Evolutionary conservation across 2,113 vertebrate species (phyloP).

Genomic region (Neomonachus schauinslandi): DNA sequence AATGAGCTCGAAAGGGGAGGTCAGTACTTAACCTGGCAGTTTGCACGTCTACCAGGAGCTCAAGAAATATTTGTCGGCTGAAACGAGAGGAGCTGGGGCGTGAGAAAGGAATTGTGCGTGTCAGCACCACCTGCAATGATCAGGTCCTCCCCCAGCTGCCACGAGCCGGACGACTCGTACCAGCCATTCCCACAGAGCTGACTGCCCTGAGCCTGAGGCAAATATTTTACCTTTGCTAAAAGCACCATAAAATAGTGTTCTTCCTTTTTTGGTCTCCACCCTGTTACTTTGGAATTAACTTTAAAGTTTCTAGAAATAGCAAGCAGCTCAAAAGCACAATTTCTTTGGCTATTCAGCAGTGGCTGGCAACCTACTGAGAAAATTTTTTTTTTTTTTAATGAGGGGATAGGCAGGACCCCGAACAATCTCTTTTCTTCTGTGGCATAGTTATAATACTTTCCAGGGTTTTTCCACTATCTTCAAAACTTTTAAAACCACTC

Average conservation of each 20-base stretch:
- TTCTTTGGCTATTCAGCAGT: conserved; percentile 80
- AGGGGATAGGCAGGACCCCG: conserved; percentile 82
- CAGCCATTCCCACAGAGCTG: not conserved
- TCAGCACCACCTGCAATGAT: fast-evolving
- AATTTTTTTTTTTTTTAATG: conserved; percentile 31
- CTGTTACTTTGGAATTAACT: conserved; percentile 65
- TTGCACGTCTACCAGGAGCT: not conserved
- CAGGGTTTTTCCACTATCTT: conserved; percentile 84
- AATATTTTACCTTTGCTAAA: conserved; percentile 52
- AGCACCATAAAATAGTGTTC: conserved; percentile 60
- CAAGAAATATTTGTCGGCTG: not conserved
- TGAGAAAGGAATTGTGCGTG: not conserved
- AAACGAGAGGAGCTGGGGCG: not conserved
- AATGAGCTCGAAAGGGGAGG: not conserved
- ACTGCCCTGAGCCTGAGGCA: not conserved
- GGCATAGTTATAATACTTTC: conserved; percentile 84
- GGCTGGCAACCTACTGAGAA: conserved; percentile 78
- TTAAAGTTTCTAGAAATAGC: conserved; percentile 81
- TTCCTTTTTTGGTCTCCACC: conserved; percentile 45
- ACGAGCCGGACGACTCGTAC: fast-evolving
- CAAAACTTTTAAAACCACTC: conserved; percentile 64
- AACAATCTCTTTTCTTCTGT: conserved; percentile 77
- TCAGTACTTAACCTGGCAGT: not conserved
- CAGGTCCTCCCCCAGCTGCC: not conserved
- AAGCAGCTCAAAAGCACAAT: conserved; percentile 82